Conservation (phyloP, 2,888 invertebrate species). For the Fissipunctia ypsillon region DNA sequence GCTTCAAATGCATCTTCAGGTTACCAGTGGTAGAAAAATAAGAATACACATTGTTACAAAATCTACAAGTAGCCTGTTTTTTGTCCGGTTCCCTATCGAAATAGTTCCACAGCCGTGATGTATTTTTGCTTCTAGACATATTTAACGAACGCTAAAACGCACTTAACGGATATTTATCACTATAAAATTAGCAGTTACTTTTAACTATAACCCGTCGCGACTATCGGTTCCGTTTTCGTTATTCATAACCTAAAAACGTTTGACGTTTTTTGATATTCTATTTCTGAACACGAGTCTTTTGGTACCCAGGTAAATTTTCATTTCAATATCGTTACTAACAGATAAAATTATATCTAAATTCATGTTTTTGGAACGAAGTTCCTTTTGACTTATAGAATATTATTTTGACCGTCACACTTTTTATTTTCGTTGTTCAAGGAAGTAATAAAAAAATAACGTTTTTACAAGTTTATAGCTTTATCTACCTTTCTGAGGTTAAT, state of each 20-base stretch:
- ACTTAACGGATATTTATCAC: conserved; percentile 22
- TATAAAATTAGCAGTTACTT: conserved; percentile 27
- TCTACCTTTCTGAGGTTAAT: too few species aligned
- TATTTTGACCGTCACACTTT: too few species aligned
- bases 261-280: conserved; percentile 40
- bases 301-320: not conserved
- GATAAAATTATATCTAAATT: not conserved
- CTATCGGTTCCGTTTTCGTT: conserved; percentile 40
- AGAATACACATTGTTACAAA: conserved; percentile 41
- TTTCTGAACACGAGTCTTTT: conserved; percentile 37
- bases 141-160: conserved; percentile 14
- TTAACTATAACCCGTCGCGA: conserved; percentile 17
- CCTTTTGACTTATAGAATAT: too few species aligned
- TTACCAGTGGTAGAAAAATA: conserved; percentile 46
- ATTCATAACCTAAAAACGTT: conserved; percentile 41
- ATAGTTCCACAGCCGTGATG: conserved; percentile 49
- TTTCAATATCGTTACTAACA: not conserved
- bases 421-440: too few species aligned
- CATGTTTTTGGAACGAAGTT: too few species aligned
- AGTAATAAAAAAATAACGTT: too few species aligned
- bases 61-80: conserved; percentile 37
- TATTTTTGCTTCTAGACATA: conserved; percentile 14
- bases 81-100: conserved; percentile 22
- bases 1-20: conserved; percentile 31
- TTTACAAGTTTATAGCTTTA: too few species aligned